These are phyloP conservation scores for Lepidurus packardi DNA, from an alignment of 1,140 invertebrate genomes.

Conservation along the genomic window DNA sequence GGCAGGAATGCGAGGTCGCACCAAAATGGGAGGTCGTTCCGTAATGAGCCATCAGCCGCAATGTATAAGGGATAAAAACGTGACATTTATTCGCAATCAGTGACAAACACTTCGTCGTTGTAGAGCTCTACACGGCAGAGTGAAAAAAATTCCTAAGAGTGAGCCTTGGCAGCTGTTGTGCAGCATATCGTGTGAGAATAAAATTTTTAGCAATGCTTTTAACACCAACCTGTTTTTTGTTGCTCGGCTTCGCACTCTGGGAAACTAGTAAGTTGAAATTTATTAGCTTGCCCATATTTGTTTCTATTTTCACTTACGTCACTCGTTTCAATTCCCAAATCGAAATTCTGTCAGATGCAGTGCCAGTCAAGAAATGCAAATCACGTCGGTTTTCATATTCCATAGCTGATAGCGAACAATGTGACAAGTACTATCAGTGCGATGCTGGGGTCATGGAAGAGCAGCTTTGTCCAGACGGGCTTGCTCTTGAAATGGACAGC, in stretches of 20 bases:
- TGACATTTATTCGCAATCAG: no score
- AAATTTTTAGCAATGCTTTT: neutral
- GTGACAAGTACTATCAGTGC: slow-evolving; percentile 47
- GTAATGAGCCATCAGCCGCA: no score
- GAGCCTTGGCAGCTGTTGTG: no score
- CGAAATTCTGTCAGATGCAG: neutral
- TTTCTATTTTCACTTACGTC: neutral
- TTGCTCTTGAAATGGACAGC: slow-evolving; percentile 29
- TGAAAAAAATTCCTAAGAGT: no score
- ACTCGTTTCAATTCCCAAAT: neutral
- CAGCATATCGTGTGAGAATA: no score
- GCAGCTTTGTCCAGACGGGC: slow-evolving; percentile 36
- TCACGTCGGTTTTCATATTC: slow-evolving; percentile 36
- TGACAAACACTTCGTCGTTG: no score
- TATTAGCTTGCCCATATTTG: neutral
- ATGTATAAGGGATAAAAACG: no score
- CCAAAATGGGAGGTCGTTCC: no score
- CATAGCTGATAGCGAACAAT: slow-evolving; percentile 43
- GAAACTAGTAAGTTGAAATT: neutral
- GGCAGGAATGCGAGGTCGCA: no score
- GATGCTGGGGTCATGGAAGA: slow-evolving; percentile 42
- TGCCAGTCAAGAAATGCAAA: slow-evolving; percentile 6
- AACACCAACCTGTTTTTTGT: neutral
- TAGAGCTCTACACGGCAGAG: no score
- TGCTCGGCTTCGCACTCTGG: neutral